Evolutionary conservation across 2,888 invertebrate species (phyloP), one percentile per base, ranked within the genome.

Genomic region (Scaeva pyrastri): DNA sequence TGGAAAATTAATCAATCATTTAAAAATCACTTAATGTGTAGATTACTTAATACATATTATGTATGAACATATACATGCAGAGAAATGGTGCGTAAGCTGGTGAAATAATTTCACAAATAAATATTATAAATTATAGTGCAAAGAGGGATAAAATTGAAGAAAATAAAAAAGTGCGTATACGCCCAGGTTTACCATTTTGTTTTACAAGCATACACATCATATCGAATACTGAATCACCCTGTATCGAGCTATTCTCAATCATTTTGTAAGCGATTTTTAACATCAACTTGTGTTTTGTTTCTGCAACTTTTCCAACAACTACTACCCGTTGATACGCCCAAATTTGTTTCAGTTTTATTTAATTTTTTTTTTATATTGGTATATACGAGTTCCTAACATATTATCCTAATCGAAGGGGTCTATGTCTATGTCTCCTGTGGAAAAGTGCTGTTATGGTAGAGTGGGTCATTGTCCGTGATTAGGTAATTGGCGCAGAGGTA

Each of bases 391-490:
- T n/a, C n/a, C n/a, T n/a, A n/a, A n/a, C n/a, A n/a, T n/a, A n/a
- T n/a, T 26, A 19, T 23, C 48, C 23, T 12, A 26, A 56, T 77
- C 81, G 66, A 55, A 2, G 12, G 26, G n/a, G 31, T 31, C 5
- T 31, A 31, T 31, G 8, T 7, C 31, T 66, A 66, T 71, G 82
- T 73, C 77, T 86, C 73, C 73, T 64, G 70, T 77, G 77, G 70
- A 73, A 73, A 77, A 80, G 75, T 76, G 56, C 64, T 71, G 48
- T 56, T 74, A 70, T 56, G 39, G 60, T 56, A n/a, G n/a, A n/a
- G 58, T 82, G 76, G 85, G 73, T 72, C 55, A 77, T 81, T 81
- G 70, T 74, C 56, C 60, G 62, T 80, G 77, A 82, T 86, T 82
- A 86, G 76, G 77, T 82, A 86, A 73, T 77, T 82, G 85, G 81